Evolutionary conservation across 2,888 invertebrate species (phyloP), one percentile per base, ranked within the genome.

Genomic region (Aleiodes testaceus): DNA sequence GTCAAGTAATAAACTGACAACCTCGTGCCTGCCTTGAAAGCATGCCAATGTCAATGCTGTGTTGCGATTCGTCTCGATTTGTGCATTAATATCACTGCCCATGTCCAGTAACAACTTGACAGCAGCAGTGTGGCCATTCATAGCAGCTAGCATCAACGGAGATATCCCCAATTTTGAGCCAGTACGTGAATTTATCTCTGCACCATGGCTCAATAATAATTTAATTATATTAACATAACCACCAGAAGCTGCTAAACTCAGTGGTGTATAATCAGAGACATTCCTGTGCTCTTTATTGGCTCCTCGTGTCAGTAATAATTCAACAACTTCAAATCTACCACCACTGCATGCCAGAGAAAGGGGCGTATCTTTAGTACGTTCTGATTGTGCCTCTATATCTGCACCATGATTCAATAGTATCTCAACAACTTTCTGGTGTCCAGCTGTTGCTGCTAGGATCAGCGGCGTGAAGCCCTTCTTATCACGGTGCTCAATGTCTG

Each of bases 41-140:
- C 99, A 99, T 45, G 99, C 99, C 79, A 99, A 91, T 45, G 99
- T 99, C 79, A 99, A 91, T 30, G 99, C 99, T 26, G 99, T 99
- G 88, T 99, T 99, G 71, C 98, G 91, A 88, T 99, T 99, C 50
- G 99, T 99, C 90, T 99, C 99, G 81, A 99, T 99, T 90, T 97
- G 97, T 77, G 99, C 99, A 90, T 99, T 99, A 82, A 99, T 99
- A 88, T 99, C 99, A 82, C 97, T 97, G 77, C 99, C 99, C 93
- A 97, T 97, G 88, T 99, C 99, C 72, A 99, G 91, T 71, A 99
- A 90, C 74, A 99, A 89, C 83, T 96, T 95, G 53, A 99, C 99
- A 52, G 98, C 98, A 73, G 96, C 95, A 84, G 94, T 94, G 85
- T 97, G 97, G 0, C 99, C 99, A 90, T 99, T 99, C 99, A 99